Evolutionary conservation across 2,797 vertebrate genomes (phyloP).

Genomic region (Falco naumanni): DNA sequence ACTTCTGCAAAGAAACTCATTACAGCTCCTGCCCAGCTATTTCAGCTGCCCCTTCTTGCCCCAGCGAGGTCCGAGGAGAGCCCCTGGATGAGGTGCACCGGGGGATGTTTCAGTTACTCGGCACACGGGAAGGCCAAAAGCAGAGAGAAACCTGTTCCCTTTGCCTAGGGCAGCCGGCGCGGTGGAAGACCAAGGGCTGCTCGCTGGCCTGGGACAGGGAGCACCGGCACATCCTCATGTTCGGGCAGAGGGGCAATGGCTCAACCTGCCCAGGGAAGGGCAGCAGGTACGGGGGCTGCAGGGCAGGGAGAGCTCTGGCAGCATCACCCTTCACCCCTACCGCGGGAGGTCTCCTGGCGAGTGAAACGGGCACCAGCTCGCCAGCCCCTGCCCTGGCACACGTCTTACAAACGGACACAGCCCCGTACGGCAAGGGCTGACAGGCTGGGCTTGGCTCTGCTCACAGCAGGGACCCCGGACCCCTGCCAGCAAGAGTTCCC

Average conservation of each 20-base stretch:
- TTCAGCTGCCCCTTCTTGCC: fast-evolving
- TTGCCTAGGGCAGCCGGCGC: fast-evolving
- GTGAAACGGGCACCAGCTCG: fast-evolving
- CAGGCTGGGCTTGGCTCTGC: neutral
- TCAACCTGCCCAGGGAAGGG: neutral
- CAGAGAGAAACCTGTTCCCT: neutral
- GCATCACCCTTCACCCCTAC: neutral
- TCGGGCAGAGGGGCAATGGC: neutral
- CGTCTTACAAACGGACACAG: neutral
- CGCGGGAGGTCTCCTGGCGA: neutral
- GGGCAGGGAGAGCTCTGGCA: neutral
- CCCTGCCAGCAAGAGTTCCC: neutral
- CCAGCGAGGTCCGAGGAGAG: fast-evolving
- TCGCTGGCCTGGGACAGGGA: neutral
- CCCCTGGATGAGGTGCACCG: neutral
- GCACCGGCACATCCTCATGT: fast-evolving
- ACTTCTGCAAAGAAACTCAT: neutral
- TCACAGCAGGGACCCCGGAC: too few species aligned
- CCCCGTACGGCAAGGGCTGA: neutral
- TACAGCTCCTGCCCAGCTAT: neutral
- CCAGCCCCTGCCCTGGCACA: neutral
- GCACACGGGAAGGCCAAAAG: neutral
- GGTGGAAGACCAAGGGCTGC: neutral
- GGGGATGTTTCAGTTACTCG: fast-evolving
- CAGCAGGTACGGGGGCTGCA: neutral